Base-by-base conservation (phyloP, 2,888 invertebrate genomes). In the Drosophila phalerata region DNA sequence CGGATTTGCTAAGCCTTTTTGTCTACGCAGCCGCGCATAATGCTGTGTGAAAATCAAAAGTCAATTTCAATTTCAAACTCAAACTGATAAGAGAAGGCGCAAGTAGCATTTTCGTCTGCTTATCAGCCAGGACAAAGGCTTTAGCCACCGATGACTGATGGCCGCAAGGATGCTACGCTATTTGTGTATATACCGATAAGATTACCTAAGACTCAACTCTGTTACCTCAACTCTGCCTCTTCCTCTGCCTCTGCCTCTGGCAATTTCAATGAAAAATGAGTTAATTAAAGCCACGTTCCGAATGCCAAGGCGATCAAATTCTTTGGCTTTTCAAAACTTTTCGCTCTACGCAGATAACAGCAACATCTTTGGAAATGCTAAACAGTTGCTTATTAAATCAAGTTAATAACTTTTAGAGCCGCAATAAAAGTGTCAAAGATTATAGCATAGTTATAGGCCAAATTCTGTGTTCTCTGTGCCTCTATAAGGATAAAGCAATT, bases 351-450 rank as follows among this genome's bases (percentile, higher is more conserved):
- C 47, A 70, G 84, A 85, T 88, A 85, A 78, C 17, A 17, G 28
- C 40, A 45, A 45, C 55, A 77, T 77, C 74, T 80, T 65, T 51
- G 13, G 67, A 84, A 79, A 85, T 77, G 75, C 75, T 77, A 85
- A 87, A 66, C 79, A 79, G 72, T 74, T 77, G 88, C 83, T 90
- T 91, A 91, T 91, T 91, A 91, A 91, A 91, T 91, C 90, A 91
- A 90, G 81, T 90, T 91, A 91, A 91, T 91, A 91, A 91, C 91
- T 91, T 90, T 88, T 86, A 79, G 81, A 85, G 86, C 73, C 73
- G 91, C 85, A 91, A 91, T 91, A 91, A 91, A 91, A 91, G 90
- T 91, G 90, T 91, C 90, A 90, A 90, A 90, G 86, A 91, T 90
- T 84, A 91, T 89, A 85, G 91, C 89, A 85, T 81, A 85, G 87